phyloP scores from a whole-genome alignment of 2,113 vertebrate genomes.

The Callipepla californica region DNA sequence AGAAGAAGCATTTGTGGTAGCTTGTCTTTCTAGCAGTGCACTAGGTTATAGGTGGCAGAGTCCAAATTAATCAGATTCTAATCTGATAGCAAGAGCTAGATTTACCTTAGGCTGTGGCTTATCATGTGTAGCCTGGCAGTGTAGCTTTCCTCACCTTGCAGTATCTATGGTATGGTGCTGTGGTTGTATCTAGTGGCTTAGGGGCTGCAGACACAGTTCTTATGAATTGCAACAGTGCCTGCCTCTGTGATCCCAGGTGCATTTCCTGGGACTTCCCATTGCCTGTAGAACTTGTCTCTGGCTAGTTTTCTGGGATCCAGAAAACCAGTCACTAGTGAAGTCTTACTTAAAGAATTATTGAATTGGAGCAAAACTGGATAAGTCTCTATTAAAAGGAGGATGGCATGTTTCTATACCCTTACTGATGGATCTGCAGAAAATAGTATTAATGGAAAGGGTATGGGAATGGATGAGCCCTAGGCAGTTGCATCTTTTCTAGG shows the following conservation, averaged over 20 bases:
- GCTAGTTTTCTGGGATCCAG: not conserved
- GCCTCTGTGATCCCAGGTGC: not conserved
- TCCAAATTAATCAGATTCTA: not conserved
- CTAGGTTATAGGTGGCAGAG: not conserved
- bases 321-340: not conserved
- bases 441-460: accelerated
- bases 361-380: not conserved
- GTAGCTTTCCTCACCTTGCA: not conserved
- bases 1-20: not conserved
- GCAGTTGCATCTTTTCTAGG: not conserved
- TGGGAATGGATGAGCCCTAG: not conserved
- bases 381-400: not conserved
- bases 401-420: not conserved
- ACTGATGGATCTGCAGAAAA: not conserved
- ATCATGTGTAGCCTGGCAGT: not conserved
- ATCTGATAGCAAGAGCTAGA: not conserved
- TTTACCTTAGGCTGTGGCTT: not conserved
- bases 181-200: not conserved
- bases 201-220: not conserved
- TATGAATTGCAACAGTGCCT: not conserved
- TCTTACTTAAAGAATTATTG: not conserved
- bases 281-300: not conserved
- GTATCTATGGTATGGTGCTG: not conserved
- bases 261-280: accelerated
- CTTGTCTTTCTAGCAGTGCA: not conserved